Evolutionary conservation across 2,797 vertebrate species (phyloP).

Genomic region (Leuciscus waleckii): DNA sequence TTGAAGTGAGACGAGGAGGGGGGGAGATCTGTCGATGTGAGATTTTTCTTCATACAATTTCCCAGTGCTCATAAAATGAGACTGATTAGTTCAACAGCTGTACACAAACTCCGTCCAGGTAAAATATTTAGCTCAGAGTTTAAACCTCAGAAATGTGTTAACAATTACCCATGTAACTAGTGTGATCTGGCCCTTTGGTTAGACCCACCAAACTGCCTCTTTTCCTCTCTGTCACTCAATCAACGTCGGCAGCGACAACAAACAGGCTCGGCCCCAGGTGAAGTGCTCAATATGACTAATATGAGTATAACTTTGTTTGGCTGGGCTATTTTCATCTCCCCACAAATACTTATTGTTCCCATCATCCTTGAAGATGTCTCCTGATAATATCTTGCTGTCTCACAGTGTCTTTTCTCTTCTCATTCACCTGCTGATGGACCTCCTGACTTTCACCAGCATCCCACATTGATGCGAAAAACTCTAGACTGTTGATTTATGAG

Average conservation of each 20-base stretch:
- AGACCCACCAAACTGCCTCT: conserved; percentile 41
- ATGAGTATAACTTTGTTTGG: conserved; percentile 25
- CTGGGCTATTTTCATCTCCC: conserved; percentile 36
- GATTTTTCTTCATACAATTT: conserved; percentile 50
- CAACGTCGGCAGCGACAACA: conserved; percentile 55
- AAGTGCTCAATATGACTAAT: conserved; percentile 40
- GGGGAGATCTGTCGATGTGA: conserved; percentile 40
- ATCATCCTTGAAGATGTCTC: background rate
- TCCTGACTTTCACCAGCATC: conserved; percentile 19
- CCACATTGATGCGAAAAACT: background rate
- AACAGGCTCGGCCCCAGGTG: conserved; percentile 47
- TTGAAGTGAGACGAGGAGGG: conserved; percentile 44
- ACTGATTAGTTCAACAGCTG: conserved; percentile 64
- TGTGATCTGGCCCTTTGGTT: conserved; percentile 44
- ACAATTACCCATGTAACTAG: conserved; percentile 60
- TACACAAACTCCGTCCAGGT: conserved; percentile 59
- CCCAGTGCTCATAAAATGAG: conserved; percentile 57
- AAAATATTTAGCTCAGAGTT: conserved; percentile 64
- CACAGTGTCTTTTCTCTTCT: background rate
- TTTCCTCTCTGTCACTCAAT: conserved; percentile 55
- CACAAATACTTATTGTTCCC: conserved; percentile 54
- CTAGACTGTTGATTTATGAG: background rate
- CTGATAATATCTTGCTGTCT: background rate
- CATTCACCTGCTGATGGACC: conserved; percentile 38
- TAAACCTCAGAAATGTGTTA: conserved; percentile 62